These are phyloP conservation scores for Neofelis nebulosa DNA, from an alignment of 2,113 vertebrate species.

Conservation along the genomic window DNA sequence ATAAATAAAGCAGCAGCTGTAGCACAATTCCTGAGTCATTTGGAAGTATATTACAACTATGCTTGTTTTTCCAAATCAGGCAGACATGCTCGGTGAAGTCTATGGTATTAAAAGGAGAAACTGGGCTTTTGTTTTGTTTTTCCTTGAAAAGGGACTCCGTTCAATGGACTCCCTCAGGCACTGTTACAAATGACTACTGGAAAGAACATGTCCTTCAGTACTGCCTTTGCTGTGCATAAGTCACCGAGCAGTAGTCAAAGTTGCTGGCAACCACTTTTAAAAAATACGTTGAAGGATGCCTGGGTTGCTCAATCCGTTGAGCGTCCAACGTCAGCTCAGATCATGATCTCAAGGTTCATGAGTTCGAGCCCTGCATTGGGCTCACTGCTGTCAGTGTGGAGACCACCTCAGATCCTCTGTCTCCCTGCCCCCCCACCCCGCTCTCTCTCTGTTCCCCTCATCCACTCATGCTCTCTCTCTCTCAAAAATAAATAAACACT, in stretches of 20 bases:
- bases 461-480: too few relatives aligned
- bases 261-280: background rate
- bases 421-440: too few relatives aligned
- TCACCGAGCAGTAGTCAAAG: background rate
- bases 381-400: too few relatives aligned
- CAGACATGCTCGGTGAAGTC: background rate
- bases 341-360: too few relatives aligned
- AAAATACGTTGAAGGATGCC: background rate
- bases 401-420: too few relatives aligned
- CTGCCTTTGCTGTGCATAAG: background rate
- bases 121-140: background rate
- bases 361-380: too few relatives aligned
- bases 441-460: too few relatives aligned
- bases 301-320: too few relatives aligned
- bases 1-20: background rate
- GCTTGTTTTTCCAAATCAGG: background rate
- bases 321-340: too few relatives aligned
- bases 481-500: too few relatives aligned
- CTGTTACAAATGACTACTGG: background rate
- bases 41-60: background rate
- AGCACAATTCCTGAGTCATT: background rate
- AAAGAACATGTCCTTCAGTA: background rate
- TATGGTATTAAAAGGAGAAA: background rate
- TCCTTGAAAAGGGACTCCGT: background rate
- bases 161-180: background rate